A percentile compares a stretch with the other conserved stretches of the same genome.
phyloP scores from a whole-genome alignment of 1,140 invertebrate genomes.

The Teleopsis dalmanni region DNA sequence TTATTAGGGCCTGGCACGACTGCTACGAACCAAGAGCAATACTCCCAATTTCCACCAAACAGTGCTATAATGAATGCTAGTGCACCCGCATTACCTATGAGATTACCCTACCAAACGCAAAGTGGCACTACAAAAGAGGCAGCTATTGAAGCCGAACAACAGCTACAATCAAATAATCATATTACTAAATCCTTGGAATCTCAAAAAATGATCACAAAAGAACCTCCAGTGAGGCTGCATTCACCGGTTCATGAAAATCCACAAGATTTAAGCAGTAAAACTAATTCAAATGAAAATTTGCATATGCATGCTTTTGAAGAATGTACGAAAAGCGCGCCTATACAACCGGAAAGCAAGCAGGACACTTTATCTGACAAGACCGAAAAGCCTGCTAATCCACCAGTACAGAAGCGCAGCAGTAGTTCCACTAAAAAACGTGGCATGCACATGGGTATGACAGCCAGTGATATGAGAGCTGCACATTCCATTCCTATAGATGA shows the following conservation, averaged over 20 bases:
- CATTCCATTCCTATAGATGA: neutral
- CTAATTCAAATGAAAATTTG: no score
- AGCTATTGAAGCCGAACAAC: no score
- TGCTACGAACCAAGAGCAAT: conserved; percentile 9
- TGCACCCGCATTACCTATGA: conserved; percentile 10
- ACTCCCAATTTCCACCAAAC: neutral
- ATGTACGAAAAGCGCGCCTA: no score
- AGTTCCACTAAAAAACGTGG: conserved; percentile 24
- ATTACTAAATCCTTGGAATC: no score
- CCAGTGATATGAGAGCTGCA: neutral
- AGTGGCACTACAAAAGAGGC: no score
- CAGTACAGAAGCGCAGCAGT: conserved; percentile 19
- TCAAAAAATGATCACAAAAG: no score
- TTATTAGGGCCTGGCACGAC: conserved; percentile 48
- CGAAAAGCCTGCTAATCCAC: neutral
- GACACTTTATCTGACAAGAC: neutral
- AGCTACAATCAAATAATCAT: no score
- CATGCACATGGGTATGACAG: neutral
- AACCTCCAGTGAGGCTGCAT: no score
- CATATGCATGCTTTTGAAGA: no score
- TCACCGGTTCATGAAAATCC: neutral
- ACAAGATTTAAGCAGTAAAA: neutral
- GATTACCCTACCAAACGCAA: conserved; percentile 1
- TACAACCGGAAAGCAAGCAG: neutral
- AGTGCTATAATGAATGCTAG: conserved; percentile 7